Conservation (phyloP, 2,113 vertebrate species). For the Pelvicachromis taeniatus region DNA sequence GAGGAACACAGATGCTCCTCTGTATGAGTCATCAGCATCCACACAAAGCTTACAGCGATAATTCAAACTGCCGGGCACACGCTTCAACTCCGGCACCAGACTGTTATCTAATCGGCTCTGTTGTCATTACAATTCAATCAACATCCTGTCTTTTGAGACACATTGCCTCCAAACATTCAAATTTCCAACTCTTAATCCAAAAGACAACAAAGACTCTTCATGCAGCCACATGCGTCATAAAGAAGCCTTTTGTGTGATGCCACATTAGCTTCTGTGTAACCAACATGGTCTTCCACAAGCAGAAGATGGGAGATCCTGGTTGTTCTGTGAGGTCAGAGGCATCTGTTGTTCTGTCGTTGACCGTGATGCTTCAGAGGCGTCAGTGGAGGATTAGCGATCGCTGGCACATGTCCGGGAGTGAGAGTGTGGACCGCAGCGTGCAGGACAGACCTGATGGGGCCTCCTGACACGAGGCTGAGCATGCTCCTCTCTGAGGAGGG, state of each 20-base stretch:
- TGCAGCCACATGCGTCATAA: background rate
- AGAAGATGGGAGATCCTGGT: background rate
- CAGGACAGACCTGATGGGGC: background rate
- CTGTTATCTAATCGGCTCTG: slow-evolving; percentile 60
- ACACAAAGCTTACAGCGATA: slow-evolving; percentile 18
- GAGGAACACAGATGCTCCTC: slow-evolving; percentile 49
- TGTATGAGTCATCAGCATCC: slow-evolving; percentile 41
- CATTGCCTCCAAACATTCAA: slow-evolving; percentile 15
- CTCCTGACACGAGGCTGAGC: slow-evolving; percentile 4
- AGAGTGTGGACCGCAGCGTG: slow-evolving; percentile 47
- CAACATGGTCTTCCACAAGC: background rate
- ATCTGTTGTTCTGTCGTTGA: slow-evolving; percentile 33
- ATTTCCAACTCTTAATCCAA: slow-evolving; percentile 51
- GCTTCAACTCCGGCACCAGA: slow-evolving; percentile 37
- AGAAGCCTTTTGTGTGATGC: background rate
- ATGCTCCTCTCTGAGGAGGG: background rate
- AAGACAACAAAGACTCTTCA: slow-evolving; percentile 30
- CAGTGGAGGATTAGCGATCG: slow-evolving; percentile 57
- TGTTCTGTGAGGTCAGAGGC: slow-evolving; percentile 35
- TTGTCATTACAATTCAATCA: slow-evolving; percentile 47
- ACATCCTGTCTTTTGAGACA: slow-evolving; percentile 43
- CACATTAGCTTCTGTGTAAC: background rate
- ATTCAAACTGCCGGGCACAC: slow-evolving; percentile 12
- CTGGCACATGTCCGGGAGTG: slow-evolving; percentile 68
- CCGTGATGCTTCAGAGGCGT: slow-evolving; percentile 41